Percentiles rank a stretch among this genome's conserved stretches.
Conservation (phyloP, 1,140 invertebrate genomes). For the Artemia franciscana region DNA sequence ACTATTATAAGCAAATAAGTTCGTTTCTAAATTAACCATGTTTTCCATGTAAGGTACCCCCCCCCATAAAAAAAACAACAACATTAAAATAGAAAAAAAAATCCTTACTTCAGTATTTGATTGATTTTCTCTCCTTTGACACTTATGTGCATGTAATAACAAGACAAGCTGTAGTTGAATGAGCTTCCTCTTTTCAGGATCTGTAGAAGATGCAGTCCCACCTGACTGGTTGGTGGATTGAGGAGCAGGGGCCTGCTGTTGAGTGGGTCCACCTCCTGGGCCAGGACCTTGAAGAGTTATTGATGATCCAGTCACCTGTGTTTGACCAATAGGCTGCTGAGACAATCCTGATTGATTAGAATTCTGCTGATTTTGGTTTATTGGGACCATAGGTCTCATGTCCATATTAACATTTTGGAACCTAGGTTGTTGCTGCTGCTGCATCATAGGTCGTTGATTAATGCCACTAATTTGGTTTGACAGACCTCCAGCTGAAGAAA, state of each 20-base stretch:
- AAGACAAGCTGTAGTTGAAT: constrained; percentile 95
- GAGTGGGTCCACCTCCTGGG: neutral
- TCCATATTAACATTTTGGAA: neutral
- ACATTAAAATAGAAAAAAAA: no score
- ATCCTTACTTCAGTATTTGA: constrained; percentile 43
- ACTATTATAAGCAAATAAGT: no score
- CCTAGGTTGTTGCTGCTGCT: neutral
- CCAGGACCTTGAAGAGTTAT: neutral
- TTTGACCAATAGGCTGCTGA: neutral
- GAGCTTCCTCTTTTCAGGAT: constrained; percentile 93
- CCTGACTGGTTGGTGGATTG: neutral
- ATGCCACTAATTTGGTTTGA: neutral
- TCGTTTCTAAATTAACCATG: no score
- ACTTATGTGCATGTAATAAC: constrained; percentile 92
- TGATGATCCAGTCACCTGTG: neutral
- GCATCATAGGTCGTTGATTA: neutral
- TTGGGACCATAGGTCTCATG: neutral
- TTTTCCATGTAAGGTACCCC: no score
- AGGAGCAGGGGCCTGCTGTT: neutral
- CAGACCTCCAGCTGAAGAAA: neutral
- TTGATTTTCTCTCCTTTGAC: constrained; percentile 69
- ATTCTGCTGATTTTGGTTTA: neutral
- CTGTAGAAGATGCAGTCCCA: constrained; percentile 24
- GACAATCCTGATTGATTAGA: neutral
- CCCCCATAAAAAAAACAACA: no score